Conservation (phyloP, 2,113 vertebrate species). For the Calyptomena viridis region DNA sequence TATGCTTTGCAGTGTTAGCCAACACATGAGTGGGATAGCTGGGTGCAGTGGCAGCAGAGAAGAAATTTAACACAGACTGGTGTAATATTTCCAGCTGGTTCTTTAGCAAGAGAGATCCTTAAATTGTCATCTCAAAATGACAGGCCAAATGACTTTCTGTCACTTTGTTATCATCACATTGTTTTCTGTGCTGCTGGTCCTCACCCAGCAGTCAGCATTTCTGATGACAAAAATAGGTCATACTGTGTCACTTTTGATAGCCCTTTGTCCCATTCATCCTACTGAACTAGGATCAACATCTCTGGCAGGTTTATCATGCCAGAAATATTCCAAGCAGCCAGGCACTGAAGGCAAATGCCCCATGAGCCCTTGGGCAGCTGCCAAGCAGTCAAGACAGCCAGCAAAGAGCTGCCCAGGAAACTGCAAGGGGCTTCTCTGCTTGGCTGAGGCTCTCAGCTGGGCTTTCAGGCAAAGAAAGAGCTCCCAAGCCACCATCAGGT, state of each 20-base stretch:
- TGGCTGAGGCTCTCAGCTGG: not conserved
- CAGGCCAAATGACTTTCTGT: not conserved
- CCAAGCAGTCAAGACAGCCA: not conserved
- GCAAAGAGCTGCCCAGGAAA: not conserved
- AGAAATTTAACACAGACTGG: not conserved
- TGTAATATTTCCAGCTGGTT: not conserved
- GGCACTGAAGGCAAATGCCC: not conserved
- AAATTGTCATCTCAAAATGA: not conserved
- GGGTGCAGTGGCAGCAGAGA: not conserved
- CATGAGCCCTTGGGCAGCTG: not conserved
- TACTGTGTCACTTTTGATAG: not conserved
- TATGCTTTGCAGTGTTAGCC: not conserved
- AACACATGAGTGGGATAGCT: not conserved
- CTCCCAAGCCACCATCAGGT: not conserved
- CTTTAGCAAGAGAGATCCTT: not conserved
- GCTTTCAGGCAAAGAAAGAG: not conserved
- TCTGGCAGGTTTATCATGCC: not conserved
- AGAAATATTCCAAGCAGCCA: not conserved
- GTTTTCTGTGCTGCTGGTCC: not conserved
- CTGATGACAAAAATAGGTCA: not conserved
- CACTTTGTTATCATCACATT: rapidly evolving
- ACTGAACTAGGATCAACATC: not conserved
- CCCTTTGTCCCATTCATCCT: not conserved
- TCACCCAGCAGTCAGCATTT: not conserved
- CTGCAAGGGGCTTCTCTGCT: not conserved